A percentile compares a stretch with the other conserved stretches of the same genome.
Evolutionary conservation across 2,888 invertebrate species (phyloP).

Genomic region (Plutella xylostella): DNA sequence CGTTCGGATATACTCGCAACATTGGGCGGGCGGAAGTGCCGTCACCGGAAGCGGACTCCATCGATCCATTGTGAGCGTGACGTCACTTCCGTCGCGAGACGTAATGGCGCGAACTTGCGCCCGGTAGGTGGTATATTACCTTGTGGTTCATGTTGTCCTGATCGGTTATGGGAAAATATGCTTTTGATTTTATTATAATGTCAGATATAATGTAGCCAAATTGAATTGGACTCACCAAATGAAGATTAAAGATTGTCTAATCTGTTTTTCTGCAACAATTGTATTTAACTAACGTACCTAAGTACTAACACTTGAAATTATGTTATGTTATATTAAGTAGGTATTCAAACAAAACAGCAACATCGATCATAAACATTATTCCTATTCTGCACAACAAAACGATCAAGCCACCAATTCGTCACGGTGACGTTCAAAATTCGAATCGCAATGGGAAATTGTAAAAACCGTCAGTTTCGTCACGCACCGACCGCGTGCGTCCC

Average conservation of each 20-base stretch:
- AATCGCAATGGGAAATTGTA: slow-evolving; percentile 45
- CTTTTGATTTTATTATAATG: too few relatives aligned
- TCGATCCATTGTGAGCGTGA: slow-evolving; percentile 45
- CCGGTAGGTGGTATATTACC: slow-evolving; percentile 14
- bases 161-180: too few relatives aligned
- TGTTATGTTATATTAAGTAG: too few relatives aligned
- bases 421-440: slow-evolving; percentile 33
- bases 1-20: slow-evolving; percentile 50
- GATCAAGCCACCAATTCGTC: slow-evolving; percentile 22
- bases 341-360: too few relatives aligned
- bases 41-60: slow-evolving; percentile 48
- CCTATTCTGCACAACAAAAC: slow-evolving; percentile 3
- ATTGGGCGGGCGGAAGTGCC: slow-evolving; percentile 43
- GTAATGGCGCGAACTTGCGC: slow-evolving; percentile 8
- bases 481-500: slow-evolving; percentile 47
- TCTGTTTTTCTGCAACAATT: too few relatives aligned
- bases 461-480: slow-evolving; percentile 51
- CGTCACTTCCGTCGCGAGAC: slow-evolving; percentile 35
- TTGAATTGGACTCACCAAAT: too few relatives aligned
- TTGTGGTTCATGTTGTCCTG: too few relatives aligned
- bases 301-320: too few relatives aligned
- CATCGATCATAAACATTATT: neutral
- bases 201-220: too few relatives aligned
- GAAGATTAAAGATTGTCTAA: too few relatives aligned
- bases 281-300: too few relatives aligned